Evolutionary conservation across 2,888 invertebrate species (phyloP).

Genomic region (Eristalinus sepulchralis): DNA sequence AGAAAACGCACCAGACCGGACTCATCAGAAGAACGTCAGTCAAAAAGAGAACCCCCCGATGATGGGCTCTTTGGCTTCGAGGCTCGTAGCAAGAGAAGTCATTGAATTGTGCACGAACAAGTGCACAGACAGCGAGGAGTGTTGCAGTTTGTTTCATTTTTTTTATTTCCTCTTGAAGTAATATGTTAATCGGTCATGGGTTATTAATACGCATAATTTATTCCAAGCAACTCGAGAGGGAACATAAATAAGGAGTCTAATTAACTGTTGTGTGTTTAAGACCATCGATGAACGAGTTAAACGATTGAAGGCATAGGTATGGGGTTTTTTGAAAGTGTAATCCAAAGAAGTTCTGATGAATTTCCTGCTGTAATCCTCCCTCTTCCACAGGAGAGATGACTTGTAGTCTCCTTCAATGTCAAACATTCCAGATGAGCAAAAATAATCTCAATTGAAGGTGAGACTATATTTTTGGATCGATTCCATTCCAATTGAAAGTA

Average conservation of each 20-base stretch:
- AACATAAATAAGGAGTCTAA: slow-evolving; percentile 36
- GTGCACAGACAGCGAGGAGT: slow-evolving; percentile 12
- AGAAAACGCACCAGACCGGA: slow-evolving; percentile 5
- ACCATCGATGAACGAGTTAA: not conserved
- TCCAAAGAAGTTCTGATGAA: not conserved
- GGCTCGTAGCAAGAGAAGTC: slow-evolving; percentile 2
- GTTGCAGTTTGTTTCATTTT: slow-evolving; percentile 7
- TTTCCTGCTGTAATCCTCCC: too few species aligned
- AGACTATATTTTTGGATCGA: too few species aligned
- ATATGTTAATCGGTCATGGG: slow-evolving; percentile 50
- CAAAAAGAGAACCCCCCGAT: slow-evolving; percentile 16
- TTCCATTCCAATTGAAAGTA: too few species aligned
- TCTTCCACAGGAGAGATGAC: not conserved
- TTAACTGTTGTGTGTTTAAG: slow-evolving; percentile 40
- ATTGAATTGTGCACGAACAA: slow-evolving; percentile 31
- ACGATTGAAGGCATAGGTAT: not conserved
- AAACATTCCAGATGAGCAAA: too few species aligned
- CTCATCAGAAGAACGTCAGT: slow-evolving; percentile 42
- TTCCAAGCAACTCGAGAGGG: slow-evolving; percentile 26
- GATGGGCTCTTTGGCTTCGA: slow-evolving; percentile 6
- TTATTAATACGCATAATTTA: slow-evolving; percentile 65
- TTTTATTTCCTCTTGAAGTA: slow-evolving; percentile 8
- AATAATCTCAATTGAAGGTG: too few species aligned
- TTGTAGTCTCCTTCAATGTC: too few species aligned
- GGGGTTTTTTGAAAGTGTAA: slow-evolving; percentile 4